Evolutionary conservation across 2,113 vertebrate genomes (phyloP), one percentile per base, ranked within the genome.

Genomic region (Hystrix cristata): DNA sequence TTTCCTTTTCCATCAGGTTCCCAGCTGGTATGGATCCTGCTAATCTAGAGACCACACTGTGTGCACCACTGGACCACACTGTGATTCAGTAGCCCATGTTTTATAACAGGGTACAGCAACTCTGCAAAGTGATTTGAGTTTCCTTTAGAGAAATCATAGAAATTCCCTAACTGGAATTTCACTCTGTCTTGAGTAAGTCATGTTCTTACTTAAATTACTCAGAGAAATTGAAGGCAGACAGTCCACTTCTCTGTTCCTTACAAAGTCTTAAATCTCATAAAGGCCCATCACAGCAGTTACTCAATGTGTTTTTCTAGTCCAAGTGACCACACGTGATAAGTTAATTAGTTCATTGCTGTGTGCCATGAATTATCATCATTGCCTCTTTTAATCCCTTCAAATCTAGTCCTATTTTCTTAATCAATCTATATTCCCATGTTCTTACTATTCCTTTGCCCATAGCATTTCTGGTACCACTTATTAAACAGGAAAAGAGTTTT

Each of bases 381-480:
- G 93, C 19, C 16, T 91, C 29, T n/a, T 87, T 71, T 87, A 94
- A 82, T 12, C 51, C 46, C 10, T 80, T 82, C 51, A 62, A 82
- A 43, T n/a, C 29, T 46, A 71, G 87, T 55, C 7, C 65, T 14
- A 48, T 53, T 83, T 81, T 19, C 18, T 65, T 60, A 65, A 62
- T 59, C 65, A 76, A 29, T 48, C 81, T 34, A 25, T 43, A 25
- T 53, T 89, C 25, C 57, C 29, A 81, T 38, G 43, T 94, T 84
- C 57, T 85, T 80, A 74, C 53, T 38, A 11, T 76, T 95, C 46
- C 57, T 10, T 89, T 91, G n/a, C 19, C 55, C 15, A 38, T 25
- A 80, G 76, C 9, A 72, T 34, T 96, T 78, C 78, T 86, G 93
- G 19, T 46, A 88, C 57, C 86, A 78, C 46, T 91, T 51, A 65